Evolutionary conservation across 1,140 invertebrate genomes (phyloP).

Genomic region (Saccostrea echinata): DNA sequence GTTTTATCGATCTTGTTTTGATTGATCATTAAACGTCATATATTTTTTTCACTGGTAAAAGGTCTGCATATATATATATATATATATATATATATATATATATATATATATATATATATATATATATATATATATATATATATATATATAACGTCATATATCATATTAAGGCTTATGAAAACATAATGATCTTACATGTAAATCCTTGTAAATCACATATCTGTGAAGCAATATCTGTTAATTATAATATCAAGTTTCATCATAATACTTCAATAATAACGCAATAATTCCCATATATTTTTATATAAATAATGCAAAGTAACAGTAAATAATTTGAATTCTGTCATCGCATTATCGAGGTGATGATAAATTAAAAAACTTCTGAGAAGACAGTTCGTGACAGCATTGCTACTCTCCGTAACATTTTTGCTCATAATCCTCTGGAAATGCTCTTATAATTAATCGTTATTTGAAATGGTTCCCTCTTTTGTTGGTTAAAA

Average conservation of each 20-base stretch:
- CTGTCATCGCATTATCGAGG: conserved; percentile 26
- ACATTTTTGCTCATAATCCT: not conserved
- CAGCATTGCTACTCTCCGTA: not conserved
- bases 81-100: no score
- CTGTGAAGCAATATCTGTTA: no score
- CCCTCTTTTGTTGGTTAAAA: not conserved
- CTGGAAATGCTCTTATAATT: not conserved
- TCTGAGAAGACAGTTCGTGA: not conserved
- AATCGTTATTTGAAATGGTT: not conserved
- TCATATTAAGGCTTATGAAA: no score
- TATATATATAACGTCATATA: no score
- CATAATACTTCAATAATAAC: not conserved
- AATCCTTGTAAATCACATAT: no score
- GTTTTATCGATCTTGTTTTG: no score
- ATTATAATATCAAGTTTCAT: not conserved
- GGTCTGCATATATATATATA: no score
- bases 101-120: no score
- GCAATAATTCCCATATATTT: not conserved
- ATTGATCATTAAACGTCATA: no score
- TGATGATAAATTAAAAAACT: conserved; percentile 16
- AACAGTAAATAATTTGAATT: not conserved
- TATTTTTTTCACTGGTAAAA: no score
- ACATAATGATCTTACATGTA: no score
- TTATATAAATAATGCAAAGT: not conserved
- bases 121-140: no score